Evolutionary conservation across 1,140 invertebrate genomes (phyloP), one percentile per base, ranked within the genome.

Genomic region (Pissodes strobi): DNA sequence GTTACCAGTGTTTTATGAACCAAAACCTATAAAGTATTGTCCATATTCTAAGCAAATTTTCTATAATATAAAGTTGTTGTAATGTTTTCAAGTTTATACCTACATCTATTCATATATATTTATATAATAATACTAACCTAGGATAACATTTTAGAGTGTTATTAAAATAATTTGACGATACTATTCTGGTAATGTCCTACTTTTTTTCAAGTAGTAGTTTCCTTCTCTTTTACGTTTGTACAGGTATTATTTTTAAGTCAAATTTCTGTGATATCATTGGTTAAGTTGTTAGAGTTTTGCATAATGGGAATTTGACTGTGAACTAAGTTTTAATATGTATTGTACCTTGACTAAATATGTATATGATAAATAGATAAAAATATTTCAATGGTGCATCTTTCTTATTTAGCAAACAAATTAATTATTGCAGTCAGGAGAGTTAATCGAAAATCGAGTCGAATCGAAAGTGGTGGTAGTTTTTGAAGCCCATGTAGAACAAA

Each of bases 241-340:
- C 61, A 67, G 55, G 15, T 39, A 52, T 71, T 60, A 64, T 60
- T 64, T 65, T 66, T 71, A 69, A 66, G 69, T 71, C 69, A 71
- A 71, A 69, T 71, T 71, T 71, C 69, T 71, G 69, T 71, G 69
- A 71, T 71, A 71, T 63, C 38, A 58, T 68, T 60, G 56, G 52
- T 69, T 71, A 69, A 66, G 66, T 66, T 69, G 61, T 63, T 63
- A 63, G 53, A 45, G 12, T 62, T 48, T 63, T 63, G 55, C 21
- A 43, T 67, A 59, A 63, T 51, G 43, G 64, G 58, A 66, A 66
- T 66, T 66, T 66, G 64, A 66, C 64, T 66, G 64, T 66, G 64
- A 56, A 64, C 34, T 64, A 41, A 46, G 41, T 59, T 59, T n/a
- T 46, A 59, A 43, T 48, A 22, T 59, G 23, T 59, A 48, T 59